Evolutionary conservation across 2,888 invertebrate species (phyloP).

Genomic region (Thymelicus lineola): DNA sequence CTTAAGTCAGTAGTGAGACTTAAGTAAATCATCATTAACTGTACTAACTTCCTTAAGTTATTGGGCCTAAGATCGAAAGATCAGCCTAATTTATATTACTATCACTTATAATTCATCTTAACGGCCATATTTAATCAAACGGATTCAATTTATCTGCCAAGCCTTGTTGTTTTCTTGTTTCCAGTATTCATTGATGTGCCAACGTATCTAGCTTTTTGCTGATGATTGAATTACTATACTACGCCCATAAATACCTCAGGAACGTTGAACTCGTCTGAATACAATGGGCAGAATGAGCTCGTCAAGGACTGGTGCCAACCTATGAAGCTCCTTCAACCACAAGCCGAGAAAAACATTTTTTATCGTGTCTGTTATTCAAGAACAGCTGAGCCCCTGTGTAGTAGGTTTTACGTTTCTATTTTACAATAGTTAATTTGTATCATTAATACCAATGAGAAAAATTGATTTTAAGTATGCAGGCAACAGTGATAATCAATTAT

Average conservation of each 20-base stretch:
- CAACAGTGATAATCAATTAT: too few species aligned
- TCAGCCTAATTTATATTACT: conserved; percentile 8
- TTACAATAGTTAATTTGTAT: background rate
- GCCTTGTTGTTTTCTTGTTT: conserved; percentile 13
- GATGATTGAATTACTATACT: conserved; percentile 48
- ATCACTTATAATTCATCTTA: conserved; percentile 1
- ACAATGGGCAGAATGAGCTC: conserved; percentile 63
- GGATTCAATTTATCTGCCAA: conserved; percentile 29
- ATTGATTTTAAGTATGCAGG: too few species aligned
- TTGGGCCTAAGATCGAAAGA: background rate
- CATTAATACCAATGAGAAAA: too few species aligned
- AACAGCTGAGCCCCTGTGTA: background rate
- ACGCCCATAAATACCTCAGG: conserved; percentile 46
- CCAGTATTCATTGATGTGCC: conserved; percentile 35
- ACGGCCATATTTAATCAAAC: conserved; percentile 11
- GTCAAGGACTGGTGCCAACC: conserved; percentile 40
- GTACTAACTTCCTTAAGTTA: too few species aligned
- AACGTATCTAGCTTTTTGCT: conserved; percentile 33
- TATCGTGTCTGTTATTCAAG: background rate
- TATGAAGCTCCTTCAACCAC: conserved; percentile 11
- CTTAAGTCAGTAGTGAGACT: too few species aligned
- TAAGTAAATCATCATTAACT: too few species aligned
- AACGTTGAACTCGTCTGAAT: conserved; percentile 54
- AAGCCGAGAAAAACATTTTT: background rate
- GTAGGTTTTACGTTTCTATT: background rate